A percentile compares a stretch with the other conserved stretches of the same genome.
Conservation (phyloP, 1,140 invertebrate species). For the Portunus trituberculatus region DNA sequence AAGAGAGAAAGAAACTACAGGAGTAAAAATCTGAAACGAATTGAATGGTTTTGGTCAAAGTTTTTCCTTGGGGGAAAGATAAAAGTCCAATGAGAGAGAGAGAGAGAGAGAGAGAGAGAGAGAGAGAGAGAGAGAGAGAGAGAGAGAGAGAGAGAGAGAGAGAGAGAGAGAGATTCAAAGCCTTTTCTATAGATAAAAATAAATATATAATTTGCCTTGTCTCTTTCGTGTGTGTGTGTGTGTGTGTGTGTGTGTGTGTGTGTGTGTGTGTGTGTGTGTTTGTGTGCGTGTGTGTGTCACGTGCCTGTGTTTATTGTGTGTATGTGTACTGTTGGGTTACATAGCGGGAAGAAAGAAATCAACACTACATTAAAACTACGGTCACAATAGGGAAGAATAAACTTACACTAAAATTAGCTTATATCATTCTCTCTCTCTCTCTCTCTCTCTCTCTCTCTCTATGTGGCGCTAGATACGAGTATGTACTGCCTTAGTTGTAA, state of each 20-base stretch:
- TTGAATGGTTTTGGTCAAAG: neutral
- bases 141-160: constrained; percentile 15
- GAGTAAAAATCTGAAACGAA: no score
- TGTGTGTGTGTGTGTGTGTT: constrained; percentile 29
- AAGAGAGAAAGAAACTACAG: no score
- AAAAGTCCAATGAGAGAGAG: neutral
- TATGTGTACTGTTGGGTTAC: neutral
- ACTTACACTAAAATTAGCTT: neutral
- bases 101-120: neutral
- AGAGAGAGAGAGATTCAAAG: neutral
- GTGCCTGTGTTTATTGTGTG: neutral
- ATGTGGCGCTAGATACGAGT: no score
- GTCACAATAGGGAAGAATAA: no score
- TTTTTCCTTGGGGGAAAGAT: neutral
- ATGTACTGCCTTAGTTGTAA: neutral
- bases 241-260: constrained; percentile 29
- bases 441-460: neutral
- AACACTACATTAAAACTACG: no score
- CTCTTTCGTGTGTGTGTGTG: neutral
- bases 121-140: constrained; percentile 16
- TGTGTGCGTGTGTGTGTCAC: constrained; percentile 6
- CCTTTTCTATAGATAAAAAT: neutral
- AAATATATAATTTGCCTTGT: neutral
- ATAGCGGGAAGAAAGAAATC: no score
- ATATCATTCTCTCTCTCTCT: neutral